Percentiles rank a stretch among this genome's conserved stretches.
Conservation (phyloP, 1,140 invertebrate species). For the Olivierus martensii region DNA sequence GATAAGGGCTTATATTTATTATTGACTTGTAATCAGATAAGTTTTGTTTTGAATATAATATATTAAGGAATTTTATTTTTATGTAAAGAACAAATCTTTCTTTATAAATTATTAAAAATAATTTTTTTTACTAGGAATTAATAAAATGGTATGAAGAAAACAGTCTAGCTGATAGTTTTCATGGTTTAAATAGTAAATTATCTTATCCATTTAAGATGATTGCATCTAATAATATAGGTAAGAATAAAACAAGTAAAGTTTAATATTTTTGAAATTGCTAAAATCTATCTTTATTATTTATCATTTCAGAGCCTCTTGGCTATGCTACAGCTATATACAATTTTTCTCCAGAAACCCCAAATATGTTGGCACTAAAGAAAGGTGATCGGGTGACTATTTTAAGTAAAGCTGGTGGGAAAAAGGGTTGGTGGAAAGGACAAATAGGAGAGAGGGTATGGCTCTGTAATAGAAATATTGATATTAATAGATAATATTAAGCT, state of each 20-base stretch:
- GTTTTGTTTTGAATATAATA: too few species aligned
- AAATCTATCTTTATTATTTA: background rate
- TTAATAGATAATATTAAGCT: background rate
- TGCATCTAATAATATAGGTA: conserved; percentile 8
- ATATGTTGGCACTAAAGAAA: conserved; percentile 57
- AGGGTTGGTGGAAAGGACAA: conserved; percentile 69
- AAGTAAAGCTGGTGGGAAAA: conserved; percentile 58
- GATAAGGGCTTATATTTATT: too few species aligned
- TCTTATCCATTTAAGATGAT: conserved; percentile 29
- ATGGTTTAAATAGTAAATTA: conserved; percentile 32
- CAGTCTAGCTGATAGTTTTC: conserved; percentile 77
- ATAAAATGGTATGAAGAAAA: conserved; percentile 78
- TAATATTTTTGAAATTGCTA: too few species aligned
- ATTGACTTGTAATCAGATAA: too few species aligned
- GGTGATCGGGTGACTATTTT: conserved; percentile 63
- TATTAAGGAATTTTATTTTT: too few species aligned
- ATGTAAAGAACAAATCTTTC: too few species aligned
- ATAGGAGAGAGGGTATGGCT: conserved; percentile 41
- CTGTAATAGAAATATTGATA: background rate
- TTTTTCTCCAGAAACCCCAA: conserved; percentile 23
- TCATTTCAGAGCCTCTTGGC: conserved; percentile 1
- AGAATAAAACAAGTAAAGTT: too few species aligned
- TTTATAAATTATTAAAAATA: too few species aligned
- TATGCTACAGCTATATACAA: background rate
- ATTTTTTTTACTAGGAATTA: conserved; percentile 42